phyloP scores from a whole-genome alignment of 2,797 vertebrate genomes.

The Amblyraja radiata region DNA sequence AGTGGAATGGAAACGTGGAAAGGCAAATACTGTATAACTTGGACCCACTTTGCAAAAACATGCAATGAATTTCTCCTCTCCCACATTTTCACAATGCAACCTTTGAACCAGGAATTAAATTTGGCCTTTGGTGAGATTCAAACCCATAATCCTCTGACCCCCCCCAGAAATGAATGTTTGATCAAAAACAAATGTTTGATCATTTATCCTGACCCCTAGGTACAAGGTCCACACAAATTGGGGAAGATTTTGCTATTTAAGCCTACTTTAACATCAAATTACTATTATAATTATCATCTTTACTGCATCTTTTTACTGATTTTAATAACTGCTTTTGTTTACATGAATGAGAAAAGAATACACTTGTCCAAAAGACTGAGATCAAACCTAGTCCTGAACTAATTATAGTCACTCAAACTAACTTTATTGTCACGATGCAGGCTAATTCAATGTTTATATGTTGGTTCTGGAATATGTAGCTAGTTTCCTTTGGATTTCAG shows the following conservation, averaged over 20 bases:
- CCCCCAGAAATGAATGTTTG: no score
- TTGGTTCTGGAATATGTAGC: neutral
- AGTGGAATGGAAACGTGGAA: no score
- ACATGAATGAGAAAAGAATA: neutral
- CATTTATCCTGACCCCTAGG: neutral
- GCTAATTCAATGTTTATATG: neutral
- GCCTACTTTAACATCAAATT: neutral
- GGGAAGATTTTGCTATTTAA: no score
- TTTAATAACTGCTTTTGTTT: neutral
- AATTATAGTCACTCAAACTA: neutral
- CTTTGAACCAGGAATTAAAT: no score
- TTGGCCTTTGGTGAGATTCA: no score
- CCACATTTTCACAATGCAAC: no score
- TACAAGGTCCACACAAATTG: no score
- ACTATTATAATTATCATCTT: neutral
- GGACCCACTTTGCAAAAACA: no score
- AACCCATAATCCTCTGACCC: no score
- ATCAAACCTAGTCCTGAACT: neutral
- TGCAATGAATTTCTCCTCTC: no score
- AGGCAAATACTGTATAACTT: no score
- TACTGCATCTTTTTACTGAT: neutral
- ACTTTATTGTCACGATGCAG: neutral
- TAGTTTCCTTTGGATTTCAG: neutral
- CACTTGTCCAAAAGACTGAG: neutral
- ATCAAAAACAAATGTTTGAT: neutral